phyloP scores from a whole-genome alignment of 2,113 vertebrate species.

The Grammomys dolichurus region DNA sequence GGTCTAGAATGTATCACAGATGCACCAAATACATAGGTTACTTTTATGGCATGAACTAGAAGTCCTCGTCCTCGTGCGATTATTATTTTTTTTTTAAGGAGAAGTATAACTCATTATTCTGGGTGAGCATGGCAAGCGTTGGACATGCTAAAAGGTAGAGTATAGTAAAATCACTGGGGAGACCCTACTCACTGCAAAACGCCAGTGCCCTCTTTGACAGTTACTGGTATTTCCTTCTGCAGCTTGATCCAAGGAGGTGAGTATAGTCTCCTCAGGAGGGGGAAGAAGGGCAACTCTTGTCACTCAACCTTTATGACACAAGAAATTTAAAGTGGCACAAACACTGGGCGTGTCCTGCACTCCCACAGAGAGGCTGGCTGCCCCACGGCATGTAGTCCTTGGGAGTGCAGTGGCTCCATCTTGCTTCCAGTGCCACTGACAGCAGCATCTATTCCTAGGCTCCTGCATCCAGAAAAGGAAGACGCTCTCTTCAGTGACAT shows the following conservation, averaged over 20 bases:
- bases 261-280: constrained; percentile 72
- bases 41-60: not conserved
- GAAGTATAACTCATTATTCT: not conserved
- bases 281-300: constrained; percentile 95
- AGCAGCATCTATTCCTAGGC: constrained; percentile 88
- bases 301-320: constrained; percentile 90
- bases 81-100: not conserved
- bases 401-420: constrained; percentile 88
- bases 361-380: constrained; percentile 93
- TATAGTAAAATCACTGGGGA: not conserved
- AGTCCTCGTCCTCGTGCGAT: not conserved
- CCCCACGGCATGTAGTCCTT: constrained; percentile 87
- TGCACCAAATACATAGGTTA: not conserved
- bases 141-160: not conserved
- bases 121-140: not conserved
- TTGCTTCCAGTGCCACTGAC: constrained; percentile 94
- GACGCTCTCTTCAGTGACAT: constrained; percentile 93
- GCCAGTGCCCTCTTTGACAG: not conserved
- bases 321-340: constrained; percentile 98
- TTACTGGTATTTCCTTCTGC: not conserved
- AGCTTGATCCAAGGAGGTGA: not conserved
- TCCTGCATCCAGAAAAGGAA: constrained; percentile 94
- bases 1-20: too few relatives aligned
- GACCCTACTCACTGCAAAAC: not conserved
- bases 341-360: constrained; percentile 97